These are phyloP conservation scores for Carapus acus DNA, from an alignment of 2,797 vertebrate genomes.

Conservation along the genomic window DNA sequence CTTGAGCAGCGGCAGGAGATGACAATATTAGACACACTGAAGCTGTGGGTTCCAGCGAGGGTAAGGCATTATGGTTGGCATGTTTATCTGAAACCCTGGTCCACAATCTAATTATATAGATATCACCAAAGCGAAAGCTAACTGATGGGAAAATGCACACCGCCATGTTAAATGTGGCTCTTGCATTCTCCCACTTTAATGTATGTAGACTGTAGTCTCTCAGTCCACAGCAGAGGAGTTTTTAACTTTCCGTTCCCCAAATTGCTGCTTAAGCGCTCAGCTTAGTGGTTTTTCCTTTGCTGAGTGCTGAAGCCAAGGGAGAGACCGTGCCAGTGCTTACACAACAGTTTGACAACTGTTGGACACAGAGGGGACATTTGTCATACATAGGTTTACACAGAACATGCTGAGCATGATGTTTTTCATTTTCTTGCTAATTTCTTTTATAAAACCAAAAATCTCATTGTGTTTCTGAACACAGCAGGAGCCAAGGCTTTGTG, in stretches of 20 bases:
- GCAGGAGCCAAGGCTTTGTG: constrained; percentile 49
- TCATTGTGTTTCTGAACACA: too few relatives aligned
- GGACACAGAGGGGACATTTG: not conserved
- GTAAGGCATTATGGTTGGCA: constrained; percentile 69
- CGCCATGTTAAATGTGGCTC: not conserved
- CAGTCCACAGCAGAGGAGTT: constrained; percentile 54
- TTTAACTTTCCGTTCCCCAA: constrained; percentile 50
- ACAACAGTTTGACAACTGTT: constrained; percentile 49
- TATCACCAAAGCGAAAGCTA: constrained; percentile 72
- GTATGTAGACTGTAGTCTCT: constrained; percentile 44
- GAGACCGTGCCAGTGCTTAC: constrained; percentile 39
- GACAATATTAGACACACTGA: constrained; percentile 55
- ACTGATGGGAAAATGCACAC: too few relatives aligned
- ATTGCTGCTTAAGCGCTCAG: constrained; percentile 44
- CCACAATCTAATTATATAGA: constrained; percentile 67
- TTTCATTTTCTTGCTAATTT: too few relatives aligned
- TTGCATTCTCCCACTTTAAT: constrained; percentile 49
- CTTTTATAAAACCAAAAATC: too few relatives aligned
- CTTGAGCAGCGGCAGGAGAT: too few relatives aligned
- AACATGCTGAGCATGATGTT: too few relatives aligned
- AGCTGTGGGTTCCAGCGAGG: constrained; percentile 71
- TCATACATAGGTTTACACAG: not conserved
- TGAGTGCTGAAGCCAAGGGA: constrained; percentile 59
- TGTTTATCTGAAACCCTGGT: constrained; percentile 69
- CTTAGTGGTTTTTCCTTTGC: constrained; percentile 37